phyloP scores from a whole-genome alignment of 2,888 invertebrate species.

The Coelinius sp. region DNA sequence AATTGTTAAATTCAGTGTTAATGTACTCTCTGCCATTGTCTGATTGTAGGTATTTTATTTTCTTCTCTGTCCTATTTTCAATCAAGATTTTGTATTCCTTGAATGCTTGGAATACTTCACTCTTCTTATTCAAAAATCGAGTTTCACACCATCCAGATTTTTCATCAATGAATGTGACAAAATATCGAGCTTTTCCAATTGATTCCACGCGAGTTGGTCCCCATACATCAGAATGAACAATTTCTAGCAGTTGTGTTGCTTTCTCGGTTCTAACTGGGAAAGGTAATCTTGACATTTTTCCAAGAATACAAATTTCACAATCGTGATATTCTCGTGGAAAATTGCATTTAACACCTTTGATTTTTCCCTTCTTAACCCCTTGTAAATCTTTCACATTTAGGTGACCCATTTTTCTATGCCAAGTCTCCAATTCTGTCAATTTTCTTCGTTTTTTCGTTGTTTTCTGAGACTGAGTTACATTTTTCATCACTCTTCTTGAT shows the following conservation, averaged over 20 bases:
- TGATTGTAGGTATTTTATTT: conserved; percentile 45
- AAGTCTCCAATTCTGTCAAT: background rate
- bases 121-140: conserved; percentile 44
- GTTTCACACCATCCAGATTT: conserved; percentile 45
- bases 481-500: background rate
- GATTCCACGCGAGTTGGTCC: conserved; percentile 49
- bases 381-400: conserved; percentile 38
- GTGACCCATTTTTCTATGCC: conserved; percentile 38
- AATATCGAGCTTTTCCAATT: conserved; percentile 45
- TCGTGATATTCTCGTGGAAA: conserved; percentile 10
- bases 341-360: conserved; percentile 26
- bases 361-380: conserved; percentile 20
- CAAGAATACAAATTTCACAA: conserved; percentile 41
- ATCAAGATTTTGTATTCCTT: conserved; percentile 43
- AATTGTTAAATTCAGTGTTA: conserved; percentile 48
- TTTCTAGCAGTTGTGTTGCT: conserved; percentile 42
- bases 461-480: background rate
- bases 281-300: conserved; percentile 44
- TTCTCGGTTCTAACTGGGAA: conserved; percentile 40
- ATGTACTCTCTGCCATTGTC: conserved; percentile 50
- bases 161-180: conserved; percentile 52
- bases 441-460: background rate
- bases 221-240: conserved; percentile 51
- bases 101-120: conserved; percentile 44
- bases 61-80: conserved; percentile 43